These are phyloP conservation scores for Mustela nigripes DNA, from an alignment of 2,113 vertebrate species.

Conservation along the genomic window DNA sequence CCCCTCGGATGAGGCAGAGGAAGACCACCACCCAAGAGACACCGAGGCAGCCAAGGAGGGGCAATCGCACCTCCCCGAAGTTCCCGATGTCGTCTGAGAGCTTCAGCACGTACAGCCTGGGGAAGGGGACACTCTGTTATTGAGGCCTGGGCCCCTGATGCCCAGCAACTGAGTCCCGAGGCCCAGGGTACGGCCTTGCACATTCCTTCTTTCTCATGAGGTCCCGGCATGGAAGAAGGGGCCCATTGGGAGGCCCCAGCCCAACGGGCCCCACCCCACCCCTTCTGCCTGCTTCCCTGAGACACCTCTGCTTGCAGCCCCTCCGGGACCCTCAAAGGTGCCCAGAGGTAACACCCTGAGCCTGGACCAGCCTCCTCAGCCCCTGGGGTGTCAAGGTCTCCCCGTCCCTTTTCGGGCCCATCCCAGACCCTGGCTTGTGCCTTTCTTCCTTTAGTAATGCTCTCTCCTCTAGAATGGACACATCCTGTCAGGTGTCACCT, in stretches of 20 bases:
- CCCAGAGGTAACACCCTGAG: too few relatives aligned
- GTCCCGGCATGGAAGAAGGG: background rate
- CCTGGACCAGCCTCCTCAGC: background rate
- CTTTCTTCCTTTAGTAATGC: background rate
- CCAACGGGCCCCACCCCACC: background rate
- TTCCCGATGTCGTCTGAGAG: conserved; percentile 96
- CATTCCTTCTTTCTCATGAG: background rate
- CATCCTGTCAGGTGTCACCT: background rate
- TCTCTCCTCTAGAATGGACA: background rate
- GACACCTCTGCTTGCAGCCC: background rate
- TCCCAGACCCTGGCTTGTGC: background rate
- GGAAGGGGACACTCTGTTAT: background rate
- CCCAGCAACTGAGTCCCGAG: background rate
- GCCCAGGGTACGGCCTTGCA: background rate
- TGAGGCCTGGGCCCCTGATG: background rate
- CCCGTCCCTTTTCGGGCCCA: background rate
- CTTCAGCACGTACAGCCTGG: conserved; percentile 95
- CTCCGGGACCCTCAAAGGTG: background rate
- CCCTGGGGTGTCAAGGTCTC: background rate
- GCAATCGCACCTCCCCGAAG: conserved; percentile 96
- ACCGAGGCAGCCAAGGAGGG: conserved; percentile 96
- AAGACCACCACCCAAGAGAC: conserved; percentile 98
- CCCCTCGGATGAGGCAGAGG: conserved; percentile 98
- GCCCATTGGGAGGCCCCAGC: background rate
- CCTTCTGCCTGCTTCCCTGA: background rate